Evolutionary conservation across 2,797 vertebrate genomes (phyloP).

Genomic region (Sebastes nivosus): DNA sequence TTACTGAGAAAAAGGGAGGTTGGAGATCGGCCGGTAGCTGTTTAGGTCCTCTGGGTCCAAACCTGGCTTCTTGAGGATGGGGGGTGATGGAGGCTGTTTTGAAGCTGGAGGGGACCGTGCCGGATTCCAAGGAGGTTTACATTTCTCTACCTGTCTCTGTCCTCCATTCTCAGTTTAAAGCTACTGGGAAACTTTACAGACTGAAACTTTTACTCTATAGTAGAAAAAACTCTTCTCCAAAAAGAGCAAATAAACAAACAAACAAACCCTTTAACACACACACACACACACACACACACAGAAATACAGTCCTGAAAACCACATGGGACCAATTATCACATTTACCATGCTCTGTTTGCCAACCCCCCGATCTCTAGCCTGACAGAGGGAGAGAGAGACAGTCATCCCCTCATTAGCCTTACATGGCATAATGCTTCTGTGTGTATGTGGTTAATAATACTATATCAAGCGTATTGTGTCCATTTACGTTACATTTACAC

Average conservation of each 20-base stretch:
- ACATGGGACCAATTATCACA: slow-evolving; percentile 79
- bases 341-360: slow-evolving; percentile 63
- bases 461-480: too few species aligned
- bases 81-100: too few species aligned
- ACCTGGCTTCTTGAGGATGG: too few species aligned
- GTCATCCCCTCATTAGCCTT: slow-evolving; percentile 61
- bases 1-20: too few species aligned
- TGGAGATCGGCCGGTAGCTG: too few species aligned
- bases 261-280: slow-evolving; percentile 22
- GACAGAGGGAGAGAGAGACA: slow-evolving; percentile 41
- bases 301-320: slow-evolving; percentile 36
- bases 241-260: slow-evolving; percentile 51
- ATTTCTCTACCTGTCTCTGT: not conserved
- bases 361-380: slow-evolving; percentile 35
- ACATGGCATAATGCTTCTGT: slow-evolving; percentile 6
- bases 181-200: slow-evolving; percentile 1
- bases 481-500: too few species aligned
- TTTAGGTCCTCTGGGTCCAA: too few species aligned
- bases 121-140: too few species aligned
- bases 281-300: slow-evolving; percentile 1
- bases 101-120: too few species aligned
- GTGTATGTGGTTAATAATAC: slow-evolving; percentile 2
- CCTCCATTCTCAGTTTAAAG: not conserved
- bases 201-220: slow-evolving; percentile 8
- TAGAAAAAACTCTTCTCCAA: slow-evolving; percentile 2